Percentiles rank a stretch among this genome's conserved stretches.
phyloP scores from a whole-genome alignment of 2,888 invertebrate species.

The Eristalis intricaria region DNA sequence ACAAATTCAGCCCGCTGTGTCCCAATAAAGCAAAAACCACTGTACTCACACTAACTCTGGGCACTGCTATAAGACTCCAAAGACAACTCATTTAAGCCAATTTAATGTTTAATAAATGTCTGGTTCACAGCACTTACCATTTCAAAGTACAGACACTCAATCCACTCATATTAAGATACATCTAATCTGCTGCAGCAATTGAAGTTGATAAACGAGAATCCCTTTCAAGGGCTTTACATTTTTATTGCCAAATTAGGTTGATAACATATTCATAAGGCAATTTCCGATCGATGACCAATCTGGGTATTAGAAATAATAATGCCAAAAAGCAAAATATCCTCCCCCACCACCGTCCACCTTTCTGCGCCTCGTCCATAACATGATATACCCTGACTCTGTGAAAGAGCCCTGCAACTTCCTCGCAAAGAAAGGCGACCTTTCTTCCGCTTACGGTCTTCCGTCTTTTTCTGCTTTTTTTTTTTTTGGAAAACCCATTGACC shows the following conservation, averaged over 20 bases:
- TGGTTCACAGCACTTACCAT: neutral
- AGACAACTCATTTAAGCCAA: too few species aligned
- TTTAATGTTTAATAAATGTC: too few species aligned
- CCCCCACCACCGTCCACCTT: neutral
- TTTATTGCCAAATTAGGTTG: conserved; percentile 70
- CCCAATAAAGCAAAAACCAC: too few species aligned
- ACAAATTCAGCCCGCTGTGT: too few species aligned
- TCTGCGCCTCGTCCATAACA: conserved; percentile 1
- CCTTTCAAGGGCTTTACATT: conserved; percentile 51
- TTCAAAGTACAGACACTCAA: neutral
- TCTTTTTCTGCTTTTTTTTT: neutral
- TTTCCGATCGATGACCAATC: conserved; percentile 71
- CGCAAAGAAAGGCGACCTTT: conserved; percentile 44
- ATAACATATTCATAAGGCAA: conserved; percentile 72
- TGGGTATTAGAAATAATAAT: conserved; percentile 69
- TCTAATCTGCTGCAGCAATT: conserved; percentile 33
- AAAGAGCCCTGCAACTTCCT: neutral
- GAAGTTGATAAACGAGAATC: conserved; percentile 44
- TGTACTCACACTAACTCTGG: too few species aligned
- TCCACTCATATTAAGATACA: conserved; percentile 5
- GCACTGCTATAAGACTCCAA: too few species aligned
- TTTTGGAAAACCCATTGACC: conserved; percentile 67
- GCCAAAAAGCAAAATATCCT: conserved; percentile 54
- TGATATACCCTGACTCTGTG: conserved; percentile 44
- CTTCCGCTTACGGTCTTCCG: conserved; percentile 6